phyloP scores from a whole-genome alignment of 2,888 invertebrate species.

The Altica lythri region DNA sequence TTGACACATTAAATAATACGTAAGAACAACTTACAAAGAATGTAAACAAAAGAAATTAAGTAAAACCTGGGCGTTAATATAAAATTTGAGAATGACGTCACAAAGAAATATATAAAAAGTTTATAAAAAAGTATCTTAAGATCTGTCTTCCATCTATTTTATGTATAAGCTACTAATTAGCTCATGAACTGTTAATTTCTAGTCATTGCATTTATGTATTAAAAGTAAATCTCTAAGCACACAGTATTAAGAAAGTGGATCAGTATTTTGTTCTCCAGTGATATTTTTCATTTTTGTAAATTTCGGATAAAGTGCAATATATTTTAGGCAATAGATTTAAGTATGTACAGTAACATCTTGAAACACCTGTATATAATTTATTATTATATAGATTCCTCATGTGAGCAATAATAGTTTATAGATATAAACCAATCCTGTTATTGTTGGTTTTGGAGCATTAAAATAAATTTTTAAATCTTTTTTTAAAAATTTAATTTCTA shows the following conservation, averaged over 20 bases:
- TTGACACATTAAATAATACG: too few relatives aligned
- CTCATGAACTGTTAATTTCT: constrained; percentile 27
- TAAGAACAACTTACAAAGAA: too few relatives aligned
- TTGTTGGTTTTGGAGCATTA: neutral
- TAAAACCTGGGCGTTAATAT: too few relatives aligned
- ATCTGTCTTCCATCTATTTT: too few relatives aligned
- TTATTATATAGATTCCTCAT: constrained; percentile 39
- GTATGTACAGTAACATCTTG: constrained; percentile 38
- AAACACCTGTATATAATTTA: constrained; percentile 41
- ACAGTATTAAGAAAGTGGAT: constrained; percentile 54
- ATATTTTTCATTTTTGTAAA: constrained; percentile 46
- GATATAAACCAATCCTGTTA: neutral
- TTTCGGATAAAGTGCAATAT: constrained; percentile 53
- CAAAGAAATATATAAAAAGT: too few relatives aligned
- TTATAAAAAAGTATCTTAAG: too few relatives aligned
- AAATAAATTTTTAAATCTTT: neutral
- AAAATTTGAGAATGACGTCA: too few relatives aligned
- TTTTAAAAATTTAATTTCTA: neutral
- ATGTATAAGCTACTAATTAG: too few relatives aligned
- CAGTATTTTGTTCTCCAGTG: constrained; percentile 55
- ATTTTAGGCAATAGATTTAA: constrained; percentile 51
- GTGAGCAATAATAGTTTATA: constrained; percentile 45
- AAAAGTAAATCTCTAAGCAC: constrained; percentile 31
- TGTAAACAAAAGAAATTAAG: too few relatives aligned
- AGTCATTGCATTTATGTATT: constrained; percentile 16